These are phyloP conservation scores for Narcine bancroftii DNA, from an alignment of 2,113 vertebrate genomes.

Conservation along the genomic window DNA sequence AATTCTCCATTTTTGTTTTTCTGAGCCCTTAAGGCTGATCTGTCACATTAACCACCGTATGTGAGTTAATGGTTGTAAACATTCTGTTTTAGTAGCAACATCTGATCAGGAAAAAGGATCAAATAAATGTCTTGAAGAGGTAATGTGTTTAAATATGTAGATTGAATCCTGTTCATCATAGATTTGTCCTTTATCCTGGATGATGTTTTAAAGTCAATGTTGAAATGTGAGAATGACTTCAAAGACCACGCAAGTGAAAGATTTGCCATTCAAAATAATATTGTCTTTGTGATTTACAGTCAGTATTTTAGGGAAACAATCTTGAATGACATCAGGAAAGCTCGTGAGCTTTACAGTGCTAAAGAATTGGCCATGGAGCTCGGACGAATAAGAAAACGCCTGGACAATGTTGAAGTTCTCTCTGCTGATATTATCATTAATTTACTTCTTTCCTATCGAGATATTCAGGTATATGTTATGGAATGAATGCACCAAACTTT, in stretches of 20 bases:
- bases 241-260: background rate
- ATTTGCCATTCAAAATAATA: background rate
- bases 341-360: slow-evolving; percentile 78
- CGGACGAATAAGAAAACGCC: slow-evolving; percentile 80
- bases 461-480: slow-evolving; percentile 77
- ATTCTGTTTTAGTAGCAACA: background rate
- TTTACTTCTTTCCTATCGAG: slow-evolving; percentile 88
- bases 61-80: background rate
- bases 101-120: background rate
- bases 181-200: no score
- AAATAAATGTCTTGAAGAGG: background rate
- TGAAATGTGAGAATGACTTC: background rate
- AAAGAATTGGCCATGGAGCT: slow-evolving; percentile 80
- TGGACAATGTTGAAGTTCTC: slow-evolving; percentile 90
- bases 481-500: background rate
- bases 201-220: background rate
- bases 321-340: slow-evolving; percentile 88
- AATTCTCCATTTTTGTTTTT: background rate
- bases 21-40: background rate
- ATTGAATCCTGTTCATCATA: background rate
- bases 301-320: slow-evolving; percentile 91
- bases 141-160: background rate
- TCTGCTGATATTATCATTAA: slow-evolving; percentile 96
- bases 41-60: background rate
- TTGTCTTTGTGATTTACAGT: slow-evolving; percentile 52